Evolutionary conservation across 2,797 vertebrate species (phyloP), one percentile per base, ranked within the genome.

Genomic region (Clarias platycephalus): DNA sequence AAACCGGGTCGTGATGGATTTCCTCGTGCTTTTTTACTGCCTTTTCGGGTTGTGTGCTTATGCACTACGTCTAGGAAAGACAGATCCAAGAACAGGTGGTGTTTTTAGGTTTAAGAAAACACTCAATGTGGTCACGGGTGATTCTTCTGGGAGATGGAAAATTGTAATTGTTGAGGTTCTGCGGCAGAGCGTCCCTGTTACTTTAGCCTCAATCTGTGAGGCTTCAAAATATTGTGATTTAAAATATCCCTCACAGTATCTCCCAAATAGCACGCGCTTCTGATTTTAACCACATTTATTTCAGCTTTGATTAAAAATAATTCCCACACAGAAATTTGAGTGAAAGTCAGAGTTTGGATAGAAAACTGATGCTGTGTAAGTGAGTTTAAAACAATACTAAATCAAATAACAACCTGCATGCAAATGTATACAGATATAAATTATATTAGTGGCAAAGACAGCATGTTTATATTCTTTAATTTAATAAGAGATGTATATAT

Each of bases 1-100:
- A 92, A 90, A 90, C 82, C 20, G 13, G 24, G 13, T 26, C 34
- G 16, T 37, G 58, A 16, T 3, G 58, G 34, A 78, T 63, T 37
- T 60, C 7, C 13, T 7, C 37, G 40, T 55, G 49, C 71, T 22
- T 76, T 31, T 31, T 16, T 15, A 20, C 13, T 31, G 31, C 26
- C 16, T 31, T 44, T 49, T 10, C 10, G 44, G 72, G 55, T 57
- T 34, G 72, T n/a, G 57, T 16, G 28, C 60, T 34, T 8, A 58
- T 24, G 55, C 58, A 3, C 71, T 26, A 55, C 4, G 49, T 75
- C 72, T 57, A n/a, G 75, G 57, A 77, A 60, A 60, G 13, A 77
- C 55, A 15, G 24, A 24, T n/a, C 57, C 18, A 1, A 13, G 31
- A 3, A 77, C 28, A 37, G 75, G 55, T 77, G 57, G 28, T 60